Percentiles rank a stretch among this genome's conserved stretches.
These are phyloP conservation scores for Manis pentadactyla DNA, from an alignment of 2,797 vertebrate genomes.

Conservation along the genomic window DNA sequence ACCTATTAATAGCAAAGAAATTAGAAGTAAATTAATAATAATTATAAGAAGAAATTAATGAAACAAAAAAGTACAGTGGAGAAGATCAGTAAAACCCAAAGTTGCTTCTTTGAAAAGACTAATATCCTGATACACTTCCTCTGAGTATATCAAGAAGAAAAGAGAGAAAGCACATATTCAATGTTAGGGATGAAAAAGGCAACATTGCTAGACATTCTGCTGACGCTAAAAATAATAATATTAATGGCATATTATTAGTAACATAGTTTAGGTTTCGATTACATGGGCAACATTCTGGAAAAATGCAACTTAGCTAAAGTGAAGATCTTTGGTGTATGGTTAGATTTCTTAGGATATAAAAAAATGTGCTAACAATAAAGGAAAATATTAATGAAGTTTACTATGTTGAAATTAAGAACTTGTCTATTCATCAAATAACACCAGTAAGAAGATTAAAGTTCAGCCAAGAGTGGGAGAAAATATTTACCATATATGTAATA, in stretches of 20 bases:
- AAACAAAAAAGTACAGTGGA: neutral
- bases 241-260: neutral
- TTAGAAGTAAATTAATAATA: neutral
- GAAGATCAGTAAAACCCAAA: neutral
- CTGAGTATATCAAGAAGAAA: neutral
- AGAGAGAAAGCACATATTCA: neutral
- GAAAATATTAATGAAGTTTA: neutral
- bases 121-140: neutral
- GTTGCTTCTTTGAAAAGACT: neutral
- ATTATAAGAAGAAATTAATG: constrained; percentile 7
- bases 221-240: neutral
- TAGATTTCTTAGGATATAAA: neutral
- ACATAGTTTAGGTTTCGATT: neutral
- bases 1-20: neutral
- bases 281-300: neutral
- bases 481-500: neutral
- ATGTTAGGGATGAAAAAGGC: neutral
- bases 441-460: neutral
- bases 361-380: neutral
- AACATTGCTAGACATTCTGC: neutral
- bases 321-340: neutral
- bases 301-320: neutral
- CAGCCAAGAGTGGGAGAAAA: neutral
- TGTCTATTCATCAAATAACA: neutral
- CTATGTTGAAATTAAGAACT: no score